Evolutionary conservation across 2,113 vertebrate genomes (phyloP), one percentile per base, ranked within the genome.

Genomic region (Lutjanus erythropterus): DNA sequence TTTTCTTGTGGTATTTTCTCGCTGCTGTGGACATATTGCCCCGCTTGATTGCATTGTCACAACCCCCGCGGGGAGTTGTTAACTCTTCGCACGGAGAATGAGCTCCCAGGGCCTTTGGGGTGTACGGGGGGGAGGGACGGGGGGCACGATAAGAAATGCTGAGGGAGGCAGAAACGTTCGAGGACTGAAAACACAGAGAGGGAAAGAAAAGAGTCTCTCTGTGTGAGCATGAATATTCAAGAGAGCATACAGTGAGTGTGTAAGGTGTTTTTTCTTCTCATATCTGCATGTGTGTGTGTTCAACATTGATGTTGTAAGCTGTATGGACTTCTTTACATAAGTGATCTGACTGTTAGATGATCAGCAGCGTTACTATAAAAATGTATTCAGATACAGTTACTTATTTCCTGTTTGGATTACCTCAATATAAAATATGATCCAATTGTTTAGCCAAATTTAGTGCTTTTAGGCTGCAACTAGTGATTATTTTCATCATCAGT

Each of bases 11-110:
- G 62, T 82, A 67, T 84, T 74, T 86, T 75, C 52, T 42, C 25
- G 5, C n/a, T 33, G 61, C 78, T 80, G 73, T 53, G 49, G 82
- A 91, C 86, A 86, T 83, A 88, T 80, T 79, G 84, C 81, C 65
- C 76, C 39, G 59, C 66, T 80, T 90, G 78, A 90, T 80, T 90
- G 87, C 68, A 81, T 88, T 91, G 81, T 85, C 88, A 84, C 33
- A 72, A 79, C 52, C 79, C 87, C 81, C 77, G 3, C 50, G 46
- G 87, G 89, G 78, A 83, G 79, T 74, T 89, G 89, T 91, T 89
- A 92, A 91, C 82, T 75, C 61, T 70, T 68, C 23, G 59, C 66
- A 71, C 71, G 79, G 83, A 69, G 74, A 90, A 84, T 77, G 78
- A 81, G 76, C 83, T 84, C 67, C 52, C 21, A 11, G 7, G 27